phyloP scores from a whole-genome alignment of 2,888 invertebrate species.

The Calameuta pallipes region DNA sequence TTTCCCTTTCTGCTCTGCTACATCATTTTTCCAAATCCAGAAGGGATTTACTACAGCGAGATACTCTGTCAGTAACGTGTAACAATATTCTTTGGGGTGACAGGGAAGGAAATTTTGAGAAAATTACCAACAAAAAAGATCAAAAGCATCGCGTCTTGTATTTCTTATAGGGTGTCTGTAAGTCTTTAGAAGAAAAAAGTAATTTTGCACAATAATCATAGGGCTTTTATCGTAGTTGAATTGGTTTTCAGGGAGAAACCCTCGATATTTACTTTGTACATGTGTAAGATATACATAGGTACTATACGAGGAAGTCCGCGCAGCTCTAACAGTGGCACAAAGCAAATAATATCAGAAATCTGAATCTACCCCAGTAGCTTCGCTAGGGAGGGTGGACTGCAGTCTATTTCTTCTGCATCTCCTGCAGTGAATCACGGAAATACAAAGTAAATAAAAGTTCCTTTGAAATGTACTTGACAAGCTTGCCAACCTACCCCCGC shows the following conservation, averaged over 20 bases:
- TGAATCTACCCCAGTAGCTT: constrained; percentile 36
- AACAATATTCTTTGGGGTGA: not conserved
- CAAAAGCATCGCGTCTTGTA: not conserved
- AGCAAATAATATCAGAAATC: constrained; percentile 47
- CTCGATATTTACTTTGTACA: constrained; percentile 27
- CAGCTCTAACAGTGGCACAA: constrained; percentile 19
- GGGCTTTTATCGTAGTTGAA: constrained; percentile 37
- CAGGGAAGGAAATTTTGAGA: not conserved
- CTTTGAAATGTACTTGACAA: constrained; percentile 8
- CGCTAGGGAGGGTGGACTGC: constrained; percentile 9
- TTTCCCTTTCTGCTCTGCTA: not conserved
- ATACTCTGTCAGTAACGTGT: not conserved
- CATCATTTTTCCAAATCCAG: not conserved
- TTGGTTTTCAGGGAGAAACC: constrained; percentile 29
- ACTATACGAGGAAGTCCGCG: not conserved
- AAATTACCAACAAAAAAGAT: not conserved
- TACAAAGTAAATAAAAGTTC: constrained; percentile 9
- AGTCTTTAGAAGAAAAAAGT: not conserved
- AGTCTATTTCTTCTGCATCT: constrained; percentile 4
- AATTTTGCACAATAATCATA: not conserved
- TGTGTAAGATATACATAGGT: not conserved
- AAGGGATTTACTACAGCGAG: not conserved
- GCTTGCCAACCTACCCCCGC: not conserved
- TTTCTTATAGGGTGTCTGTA: not conserved
- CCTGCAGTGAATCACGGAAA: constrained; percentile 9